Percentiles rank a stretch among this genome's conserved stretches.
These are phyloP conservation scores for Avahi laniger DNA, from an alignment of 2,797 vertebrate genomes.

Conservation along the genomic window DNA sequence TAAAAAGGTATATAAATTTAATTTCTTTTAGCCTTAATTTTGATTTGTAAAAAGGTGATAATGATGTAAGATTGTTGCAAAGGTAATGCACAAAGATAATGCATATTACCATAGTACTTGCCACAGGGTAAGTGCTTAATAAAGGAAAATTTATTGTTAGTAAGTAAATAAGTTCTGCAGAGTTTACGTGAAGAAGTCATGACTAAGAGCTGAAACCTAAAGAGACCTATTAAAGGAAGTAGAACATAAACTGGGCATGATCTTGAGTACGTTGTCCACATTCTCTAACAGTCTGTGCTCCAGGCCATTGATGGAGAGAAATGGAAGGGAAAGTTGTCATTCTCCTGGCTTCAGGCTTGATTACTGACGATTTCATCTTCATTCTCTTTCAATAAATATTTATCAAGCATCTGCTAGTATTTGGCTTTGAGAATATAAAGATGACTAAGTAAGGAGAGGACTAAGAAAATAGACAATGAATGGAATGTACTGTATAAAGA, in stretches of 20 bases:
- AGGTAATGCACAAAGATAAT: background rate
- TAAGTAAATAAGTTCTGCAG: background rate
- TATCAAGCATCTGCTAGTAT: background rate
- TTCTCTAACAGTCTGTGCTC: background rate
- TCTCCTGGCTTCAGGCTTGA: background rate
- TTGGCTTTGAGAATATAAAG: background rate
- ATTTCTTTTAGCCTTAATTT: background rate
- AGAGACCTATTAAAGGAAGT: background rate
- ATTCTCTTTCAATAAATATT: background rate
- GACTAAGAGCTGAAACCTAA: background rate
- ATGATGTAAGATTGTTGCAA: background rate
- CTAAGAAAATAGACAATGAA: background rate
- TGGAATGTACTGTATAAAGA: background rate
- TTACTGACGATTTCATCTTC: background rate
- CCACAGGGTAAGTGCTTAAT: background rate
- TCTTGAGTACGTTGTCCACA: background rate
- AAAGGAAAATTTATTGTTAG: background rate
- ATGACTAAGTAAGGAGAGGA: background rate
- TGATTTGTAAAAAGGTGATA: background rate
- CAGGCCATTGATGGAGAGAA: background rate
- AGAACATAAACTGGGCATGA: background rate
- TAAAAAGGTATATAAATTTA: background rate
- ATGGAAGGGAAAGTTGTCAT: background rate
- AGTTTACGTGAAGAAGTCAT: background rate
- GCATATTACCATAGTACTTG: background rate